Base-by-base conservation (phyloP, 2,113 vertebrate genomes). In the Istiophorus platypterus region DNA sequence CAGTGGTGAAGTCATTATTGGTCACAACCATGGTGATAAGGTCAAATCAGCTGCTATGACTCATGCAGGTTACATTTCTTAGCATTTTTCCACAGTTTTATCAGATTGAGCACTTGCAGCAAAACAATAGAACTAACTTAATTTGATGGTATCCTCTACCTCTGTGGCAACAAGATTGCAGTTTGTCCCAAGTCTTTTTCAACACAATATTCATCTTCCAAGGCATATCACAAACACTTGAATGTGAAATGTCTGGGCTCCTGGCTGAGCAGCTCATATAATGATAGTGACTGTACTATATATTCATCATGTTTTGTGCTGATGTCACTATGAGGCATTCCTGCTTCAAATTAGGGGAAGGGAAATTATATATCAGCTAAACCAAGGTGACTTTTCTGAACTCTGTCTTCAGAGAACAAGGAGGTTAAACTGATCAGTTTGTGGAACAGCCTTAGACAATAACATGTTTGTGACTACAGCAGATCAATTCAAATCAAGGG, bases 11-110 rank as follows among this genome's bases (percentile, higher is more conserved):
- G 51, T 51, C 45, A 68, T 31, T 29, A 51, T 27, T 22, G 45
- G 27, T 5, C 26, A 31, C 65, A 49, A 42, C 10, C 64, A 47
- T 27, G 63, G 39, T n/a, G 65, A 26, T 42, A 67, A 51, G 65
- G 65, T 67, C 65, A 49, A 31, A 42, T 42, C 65, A 67, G 65
- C 45, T 67, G 11, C 49, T 51, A 4, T 26, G 10, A 24, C 52
- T 24, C 11, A 12, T 0, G 12, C 52, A 11, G 3, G 49, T 2
- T 54, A n/a, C 52, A 24, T 24, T 24, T 24, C 22, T 56, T 24
- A 26, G 52, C 52, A 14, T 56, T 56, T 56, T 2, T 52, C 20
- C 24, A 56, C 10, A 14, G 14, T 56, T 4, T 24, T n/a, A 12
- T 26, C n/a, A 26, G 13, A 56, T 14, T 26, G 54, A 54, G 52